Base-by-base conservation (phyloP, 2,888 invertebrate species). In the Sclerodermus sp. region DNA sequence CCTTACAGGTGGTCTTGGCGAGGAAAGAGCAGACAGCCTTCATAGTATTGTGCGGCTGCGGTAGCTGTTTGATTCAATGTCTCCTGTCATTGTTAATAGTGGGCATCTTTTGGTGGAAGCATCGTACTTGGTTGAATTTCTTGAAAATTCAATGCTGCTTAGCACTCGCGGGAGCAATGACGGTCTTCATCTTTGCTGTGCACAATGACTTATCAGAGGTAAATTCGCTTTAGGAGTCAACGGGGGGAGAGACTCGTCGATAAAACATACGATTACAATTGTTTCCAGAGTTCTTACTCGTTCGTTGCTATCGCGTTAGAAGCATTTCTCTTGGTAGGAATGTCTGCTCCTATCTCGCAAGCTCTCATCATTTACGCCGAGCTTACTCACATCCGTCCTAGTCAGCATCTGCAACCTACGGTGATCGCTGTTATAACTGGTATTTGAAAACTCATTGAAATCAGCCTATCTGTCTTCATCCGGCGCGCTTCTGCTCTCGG, bases 341-440 rank as follows among this genome's bases (percentile, higher is more conserved):
- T 87, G 74, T 88, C 88, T 6, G 86, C 88, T 16, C 84, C 89
- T 56, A 83, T 89, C 53, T 88, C 88, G 36, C 87, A 87, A 70
- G 84, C 88, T 32, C 79, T 89, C 45, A 81, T 88, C 53, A 82
- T 89, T 57, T 88, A 88, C 62, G 86, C 88, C 0, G 88, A 89
- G 72, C 78, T 88, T 41, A 85, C 87, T 4, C 82, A 86, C 39
- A 75, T 84, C 44, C 71, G 68, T 65, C 80, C 82, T 1, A 80
- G 79, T 60, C 76, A 79, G 49, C 84, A 86, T 53, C 76, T 82
- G 61, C 84, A 84, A 39, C 84, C 84, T 37, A 86, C 87, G 1
- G 85, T 88, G 1, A 84, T 88, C 0, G 86, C 85, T 17, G 82
- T 88, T 40, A 84, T 87, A 42, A 88, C 87, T 64, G 85, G 85